A percentile compares a stretch with the other conserved stretches of the same genome.
These are phyloP conservation scores for Melanotaenia duboulayi DNA, from an alignment of 2,113 vertebrate genomes.

Conservation along the genomic window DNA sequence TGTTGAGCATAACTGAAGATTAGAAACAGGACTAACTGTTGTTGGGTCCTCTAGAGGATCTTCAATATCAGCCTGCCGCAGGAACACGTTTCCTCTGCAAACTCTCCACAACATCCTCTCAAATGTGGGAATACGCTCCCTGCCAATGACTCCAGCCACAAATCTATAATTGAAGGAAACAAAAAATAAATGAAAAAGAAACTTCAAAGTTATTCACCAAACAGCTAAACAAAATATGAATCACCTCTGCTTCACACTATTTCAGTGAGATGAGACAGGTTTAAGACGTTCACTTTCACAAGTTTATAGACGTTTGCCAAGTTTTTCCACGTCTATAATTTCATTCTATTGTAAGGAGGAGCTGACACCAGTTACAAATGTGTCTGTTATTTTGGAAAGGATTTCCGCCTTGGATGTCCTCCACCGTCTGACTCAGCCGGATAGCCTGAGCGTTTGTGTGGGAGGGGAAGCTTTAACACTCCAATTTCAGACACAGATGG, in stretches of 20 bases:
- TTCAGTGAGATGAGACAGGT: not conserved
- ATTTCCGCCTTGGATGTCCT: constrained; percentile 7
- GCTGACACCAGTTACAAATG: not conserved
- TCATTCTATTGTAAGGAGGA: not conserved
- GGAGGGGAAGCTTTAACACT: not conserved
- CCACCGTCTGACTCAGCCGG: not conserved
- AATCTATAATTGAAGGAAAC: constrained; percentile 81
- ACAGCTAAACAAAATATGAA: not conserved
- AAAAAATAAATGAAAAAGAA: not conserved
- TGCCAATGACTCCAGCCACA: constrained; percentile 95
- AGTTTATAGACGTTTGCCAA: not conserved
- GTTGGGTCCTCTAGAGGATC: constrained; percentile 94
- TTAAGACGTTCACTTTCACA: not conserved
- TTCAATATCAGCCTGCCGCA: constrained; percentile 95
- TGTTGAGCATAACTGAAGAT: too few species aligned
- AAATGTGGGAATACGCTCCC: constrained; percentile 95
- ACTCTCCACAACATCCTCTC: constrained; percentile 99
- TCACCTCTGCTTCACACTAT: not conserved
- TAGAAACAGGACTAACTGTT: constrained; percentile 81
- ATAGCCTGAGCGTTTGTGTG: constrained; percentile 20
- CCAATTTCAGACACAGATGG: constrained; percentile 21
- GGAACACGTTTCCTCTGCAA: constrained; percentile 96
- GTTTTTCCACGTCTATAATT: not conserved
- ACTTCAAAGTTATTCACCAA: not conserved
- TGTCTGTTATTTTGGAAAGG: not conserved